Evolutionary conservation across 2,888 invertebrate species (phyloP), one percentile per base, ranked within the genome.

Genomic region (Cybosia mesomella): DNA sequence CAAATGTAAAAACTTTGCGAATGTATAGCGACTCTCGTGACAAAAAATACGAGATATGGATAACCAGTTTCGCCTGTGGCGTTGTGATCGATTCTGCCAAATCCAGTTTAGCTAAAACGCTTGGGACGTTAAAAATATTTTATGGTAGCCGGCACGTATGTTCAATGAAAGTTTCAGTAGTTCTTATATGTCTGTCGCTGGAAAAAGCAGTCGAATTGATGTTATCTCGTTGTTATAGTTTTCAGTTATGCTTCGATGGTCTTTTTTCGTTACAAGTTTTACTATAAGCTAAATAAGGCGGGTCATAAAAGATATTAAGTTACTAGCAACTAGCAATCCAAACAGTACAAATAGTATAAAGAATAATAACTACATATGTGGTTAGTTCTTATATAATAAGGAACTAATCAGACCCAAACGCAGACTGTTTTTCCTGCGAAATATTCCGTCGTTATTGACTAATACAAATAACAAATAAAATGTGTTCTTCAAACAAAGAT

Each of bases 11-110:
- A 74, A 64, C 34, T 1, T 61, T 22, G 28, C 43, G 28, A 65
- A n/a, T 36, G 64, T 8, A 68, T 64, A 68, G 59, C 55, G 32
- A 59, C 68, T 71, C 58, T 32, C 15, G 15, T 53, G 13, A 32
- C 63, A 32, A 68, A 64, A 68, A 58, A 34, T 11, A n/a, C 57
- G 22, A 54, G 34, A 58, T 64, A 53, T 58, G 65, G 36, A 24
- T 49, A n/a, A 61, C 55, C 55, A 11, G 63, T 63, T 54, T 68
- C 43, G 67, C 64, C 62, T 34, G 64, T 34, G 58, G 67, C 58
- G 11, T 54, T 58, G 69, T 67, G 65, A 73, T 71, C 76, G 68
- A 71, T 67, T 64, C 34, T 49, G 49, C 58, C 58, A 63, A 72
- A 69, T 72, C 32, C 70, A 66, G 70, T 70, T 71, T 63, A 53